These are phyloP conservation scores for Stictocephala bisonia DNA, from an alignment of 2,888 invertebrate genomes.

Conservation along the genomic window DNA sequence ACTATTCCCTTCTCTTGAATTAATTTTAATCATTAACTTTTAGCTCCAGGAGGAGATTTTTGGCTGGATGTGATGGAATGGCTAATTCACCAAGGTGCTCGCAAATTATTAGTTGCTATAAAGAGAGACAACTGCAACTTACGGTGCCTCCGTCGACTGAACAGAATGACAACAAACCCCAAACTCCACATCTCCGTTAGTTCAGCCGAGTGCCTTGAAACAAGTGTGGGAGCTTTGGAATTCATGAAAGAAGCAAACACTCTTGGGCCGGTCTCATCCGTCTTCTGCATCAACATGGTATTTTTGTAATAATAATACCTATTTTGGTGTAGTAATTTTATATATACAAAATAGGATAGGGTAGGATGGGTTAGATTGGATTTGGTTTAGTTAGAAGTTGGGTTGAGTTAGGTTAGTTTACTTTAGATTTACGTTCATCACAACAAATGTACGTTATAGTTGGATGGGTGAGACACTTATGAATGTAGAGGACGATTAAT, in stretches of 20 bases:
- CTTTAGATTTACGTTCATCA: too few species aligned
- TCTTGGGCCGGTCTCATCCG: slow-evolving; percentile 56
- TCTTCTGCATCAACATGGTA: slow-evolving; percentile 41
- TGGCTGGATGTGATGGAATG: slow-evolving; percentile 32
- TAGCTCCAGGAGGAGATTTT: not conserved
- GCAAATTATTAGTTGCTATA: slow-evolving; percentile 1
- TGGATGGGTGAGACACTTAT: too few species aligned
- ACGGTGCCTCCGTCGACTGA: not conserved
- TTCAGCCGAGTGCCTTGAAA: slow-evolving; percentile 26
- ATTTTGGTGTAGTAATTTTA: too few species aligned
- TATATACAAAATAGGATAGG: too few species aligned
- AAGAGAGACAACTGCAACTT: not conserved
- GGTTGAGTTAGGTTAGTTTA: too few species aligned
- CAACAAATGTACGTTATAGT: too few species aligned
- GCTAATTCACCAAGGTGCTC: slow-evolving; percentile 20
- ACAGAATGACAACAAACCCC: slow-evolving; percentile 16
- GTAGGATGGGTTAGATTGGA: too few species aligned
- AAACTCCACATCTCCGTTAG: slow-evolving; percentile 7
- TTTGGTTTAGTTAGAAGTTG: too few species aligned
- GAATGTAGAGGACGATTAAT: too few species aligned
- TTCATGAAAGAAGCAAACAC: slow-evolving; percentile 56
- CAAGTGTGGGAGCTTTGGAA: slow-evolving; percentile 20
- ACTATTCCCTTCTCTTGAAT: not conserved
- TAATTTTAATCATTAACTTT: not conserved
- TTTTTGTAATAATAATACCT: too few species aligned